Conservation (phyloP, 2,113 vertebrate genomes). For the Podiceps cristatus region DNA sequence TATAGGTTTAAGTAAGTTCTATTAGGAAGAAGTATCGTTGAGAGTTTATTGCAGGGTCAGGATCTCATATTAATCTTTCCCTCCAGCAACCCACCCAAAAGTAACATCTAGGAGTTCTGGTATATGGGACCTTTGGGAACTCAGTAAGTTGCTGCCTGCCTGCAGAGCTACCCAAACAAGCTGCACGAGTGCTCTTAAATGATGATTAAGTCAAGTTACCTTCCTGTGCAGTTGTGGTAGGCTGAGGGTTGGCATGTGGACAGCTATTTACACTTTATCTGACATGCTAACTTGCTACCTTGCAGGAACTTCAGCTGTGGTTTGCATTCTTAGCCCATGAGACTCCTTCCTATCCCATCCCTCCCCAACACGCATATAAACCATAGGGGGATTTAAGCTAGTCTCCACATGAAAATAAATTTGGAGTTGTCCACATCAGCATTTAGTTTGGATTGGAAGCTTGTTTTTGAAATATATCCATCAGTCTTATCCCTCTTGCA, state of each 20-base stretch:
- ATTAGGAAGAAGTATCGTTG: constrained; percentile 19
- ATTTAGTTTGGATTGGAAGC: constrained; percentile 24
- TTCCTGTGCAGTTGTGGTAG: background rate
- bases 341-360: background rate
- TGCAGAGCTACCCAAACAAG: background rate
- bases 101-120: constrained; percentile 28
- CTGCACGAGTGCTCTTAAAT: background rate
- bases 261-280: background rate
- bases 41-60: constrained; percentile 51
- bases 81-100: constrained; percentile 31
- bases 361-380: background rate
- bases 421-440: background rate
- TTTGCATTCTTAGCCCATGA: background rate
- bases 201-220: background rate
- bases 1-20: background rate
- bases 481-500: background rate
- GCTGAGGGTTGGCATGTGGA: background rate
- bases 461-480: constrained; percentile 36
- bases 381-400: background rate
- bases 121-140: constrained; percentile 16
- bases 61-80: constrained; percentile 22
- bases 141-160: constrained; percentile 12
- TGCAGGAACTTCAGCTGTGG: background rate
- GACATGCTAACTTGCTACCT: background rate
- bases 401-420: constrained; percentile 29